These are phyloP conservation scores for Nycticorax nycticorax DNA, from an alignment of 2,113 vertebrate genomes.

Conservation along the genomic window DNA sequence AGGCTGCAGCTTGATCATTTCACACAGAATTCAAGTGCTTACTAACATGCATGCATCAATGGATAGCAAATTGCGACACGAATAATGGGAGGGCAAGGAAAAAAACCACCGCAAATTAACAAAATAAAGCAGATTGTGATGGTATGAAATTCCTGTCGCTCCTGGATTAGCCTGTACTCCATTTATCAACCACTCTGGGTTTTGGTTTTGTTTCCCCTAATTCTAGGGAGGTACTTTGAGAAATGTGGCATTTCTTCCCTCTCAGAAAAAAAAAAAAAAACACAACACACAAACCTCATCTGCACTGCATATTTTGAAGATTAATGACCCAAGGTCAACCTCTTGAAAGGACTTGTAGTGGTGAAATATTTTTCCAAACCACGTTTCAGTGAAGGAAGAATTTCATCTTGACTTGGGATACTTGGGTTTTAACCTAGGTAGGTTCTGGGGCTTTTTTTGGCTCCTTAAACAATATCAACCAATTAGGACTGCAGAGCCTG, in stretches of 20 bases:
- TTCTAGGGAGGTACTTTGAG: neutral
- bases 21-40: neutral
- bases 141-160: neutral
- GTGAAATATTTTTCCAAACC: conserved; percentile 12
- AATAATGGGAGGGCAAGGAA: neutral
- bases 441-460: neutral
- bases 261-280: neutral
- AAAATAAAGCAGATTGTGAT: neutral
- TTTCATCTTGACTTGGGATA: neutral
- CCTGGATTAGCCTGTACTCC: neutral
- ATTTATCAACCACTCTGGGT: neutral
- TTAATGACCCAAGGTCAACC: conserved; percentile 3
- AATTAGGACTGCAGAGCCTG: neutral
- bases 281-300: neutral
- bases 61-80: neutral
- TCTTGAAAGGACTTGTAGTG: neutral
- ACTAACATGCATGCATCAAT: neutral
- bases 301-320: conserved; percentile 19
- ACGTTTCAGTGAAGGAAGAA: conserved; percentile 18
- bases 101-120: neutral
- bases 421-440: neutral
- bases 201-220: neutral
- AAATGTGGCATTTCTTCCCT: neutral
- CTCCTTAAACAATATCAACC: neutral
- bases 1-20: neutral